Percentiles rank a stretch among this genome's conserved stretches.
phyloP scores from a whole-genome alignment of 1,140 invertebrate genomes.

The Aporrectodea caliginosa region DNA sequence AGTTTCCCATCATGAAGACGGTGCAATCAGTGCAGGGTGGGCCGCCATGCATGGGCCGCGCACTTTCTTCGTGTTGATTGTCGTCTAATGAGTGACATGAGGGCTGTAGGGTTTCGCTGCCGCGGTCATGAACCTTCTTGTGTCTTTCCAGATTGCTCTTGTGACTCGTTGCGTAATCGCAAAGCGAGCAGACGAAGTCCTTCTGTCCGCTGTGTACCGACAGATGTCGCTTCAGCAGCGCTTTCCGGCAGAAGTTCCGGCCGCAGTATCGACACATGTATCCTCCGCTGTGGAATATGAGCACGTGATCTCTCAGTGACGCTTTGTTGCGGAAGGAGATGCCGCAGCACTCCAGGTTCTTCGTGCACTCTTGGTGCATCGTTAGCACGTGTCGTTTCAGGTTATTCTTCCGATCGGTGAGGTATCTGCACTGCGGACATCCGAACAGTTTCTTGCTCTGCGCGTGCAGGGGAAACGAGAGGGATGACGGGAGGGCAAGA shows the following conservation, averaged over 20 bases:
- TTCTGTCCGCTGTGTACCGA: conserved; percentile 57
- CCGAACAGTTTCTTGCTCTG: conserved; percentile 30
- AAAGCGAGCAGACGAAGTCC: conserved; percentile 55
- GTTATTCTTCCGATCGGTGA: conserved; percentile 58
- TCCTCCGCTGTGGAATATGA: conserved; percentile 54
- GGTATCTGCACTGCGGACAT: conserved; percentile 54
- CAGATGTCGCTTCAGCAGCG: conserved; percentile 57
- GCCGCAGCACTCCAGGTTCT: conserved; percentile 56
- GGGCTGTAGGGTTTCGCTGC: background rate
- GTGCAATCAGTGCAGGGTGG: background rate
- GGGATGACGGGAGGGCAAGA: too few species aligned
- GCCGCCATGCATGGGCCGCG: background rate
- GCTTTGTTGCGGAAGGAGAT: conserved; percentile 55
- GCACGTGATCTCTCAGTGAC: conserved; percentile 55
- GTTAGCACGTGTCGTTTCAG: conserved; percentile 57
- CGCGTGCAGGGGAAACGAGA: too few species aligned
- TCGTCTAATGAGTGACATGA: too few species aligned
- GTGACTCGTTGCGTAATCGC: conserved; percentile 59
- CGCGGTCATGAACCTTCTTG: conserved; percentile 44
- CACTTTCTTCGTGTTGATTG: background rate
- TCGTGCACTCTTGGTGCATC: conserved; percentile 56
- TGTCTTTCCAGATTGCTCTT: conserved; percentile 60
- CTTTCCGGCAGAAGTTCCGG: conserved; percentile 57
- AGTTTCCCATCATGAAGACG: too few species aligned
- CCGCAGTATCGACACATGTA: conserved; percentile 57